These are phyloP conservation scores for Callionymus lyra DNA, from an alignment of 2,113 vertebrate species.

Conservation along the genomic window DNA sequence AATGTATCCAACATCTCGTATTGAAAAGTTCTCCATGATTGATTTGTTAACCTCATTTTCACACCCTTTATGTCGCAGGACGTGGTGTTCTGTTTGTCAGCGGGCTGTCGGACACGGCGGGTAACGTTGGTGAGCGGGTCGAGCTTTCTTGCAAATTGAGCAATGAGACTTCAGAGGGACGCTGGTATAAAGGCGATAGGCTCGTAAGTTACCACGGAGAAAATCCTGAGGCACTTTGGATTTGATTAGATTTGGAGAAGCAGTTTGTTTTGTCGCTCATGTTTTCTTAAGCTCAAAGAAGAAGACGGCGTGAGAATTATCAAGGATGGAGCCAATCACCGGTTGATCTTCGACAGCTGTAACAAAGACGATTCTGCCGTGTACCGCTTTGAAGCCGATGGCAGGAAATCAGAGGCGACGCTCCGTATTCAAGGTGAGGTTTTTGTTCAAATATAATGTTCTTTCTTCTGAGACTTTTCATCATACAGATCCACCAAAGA, in stretches of 20 bases:
- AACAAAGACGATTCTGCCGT: conserved; percentile 69
- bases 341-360: conserved; percentile 62
- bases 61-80: conserved; percentile 42
- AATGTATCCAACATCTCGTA: background rate
- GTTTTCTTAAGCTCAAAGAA: conserved; percentile 61
- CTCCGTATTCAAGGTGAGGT: conserved; percentile 62
- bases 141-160: conserved; percentile 72
- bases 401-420: conserved; percentile 66
- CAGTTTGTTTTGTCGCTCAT: background rate
- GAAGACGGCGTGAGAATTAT: conserved; percentile 62
- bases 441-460: background rate
- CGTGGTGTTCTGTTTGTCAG: conserved; percentile 60
- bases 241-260: background rate
- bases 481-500: conserved; percentile 70
- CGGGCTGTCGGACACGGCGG: conserved; percentile 62
- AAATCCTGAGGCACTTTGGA: background rate
- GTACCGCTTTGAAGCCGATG: conserved; percentile 76
- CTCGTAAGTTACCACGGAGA: conserved; percentile 57
- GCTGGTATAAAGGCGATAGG: conserved; percentile 80
- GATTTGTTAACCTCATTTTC: background rate
- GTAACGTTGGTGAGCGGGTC: conserved; percentile 57
- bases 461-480: background rate
- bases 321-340: conserved; percentile 72
- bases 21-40: background rate
- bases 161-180: conserved; percentile 57